Evolutionary conservation across 2,888 invertebrate genomes (phyloP), one percentile per base, ranked within the genome.

Genomic region (Spialia ferax): DNA sequence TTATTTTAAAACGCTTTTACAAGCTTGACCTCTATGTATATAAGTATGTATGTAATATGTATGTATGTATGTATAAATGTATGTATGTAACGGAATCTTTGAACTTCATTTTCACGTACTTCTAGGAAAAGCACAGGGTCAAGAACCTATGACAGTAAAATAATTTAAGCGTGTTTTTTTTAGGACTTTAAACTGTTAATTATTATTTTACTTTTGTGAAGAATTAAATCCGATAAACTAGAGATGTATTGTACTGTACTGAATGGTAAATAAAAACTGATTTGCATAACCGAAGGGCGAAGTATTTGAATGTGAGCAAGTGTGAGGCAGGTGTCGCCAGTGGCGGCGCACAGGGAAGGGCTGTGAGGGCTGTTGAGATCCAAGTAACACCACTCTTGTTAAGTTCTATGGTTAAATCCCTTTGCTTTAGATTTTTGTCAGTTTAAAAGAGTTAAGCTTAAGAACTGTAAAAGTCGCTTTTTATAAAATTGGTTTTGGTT

Each of bases 241-340:
- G 26, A 26, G 4, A 10, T n/a, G n/a, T n/a, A n/a, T n/a, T n/a
- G 38, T 6, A 7, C 13, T 4, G 38, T 32, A 32, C 6, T 7
- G 2, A 45, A 13, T n/a, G 15, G 10, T 10, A 32, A 55, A 18
- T 32, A 32, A 4, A 29, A 32, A 2, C 32, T 20, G 32, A 32
- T 48, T 61, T 61, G 23, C 48, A 48, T 55, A 15, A 18, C 18
- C 26, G 48, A 11, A 48, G 60, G 60, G 60, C 11, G 22, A 20
- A 11, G 10, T 13, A 18, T 50, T 32, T 62, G 35, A 35, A 52
- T 62, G 13, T n/a, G 18, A 26, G 60, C 60, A 35, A 52, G 62
- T 62, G 62, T 62, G 52, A 8, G 62, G 54, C 38, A 54, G 62
- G 62, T 62, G 48, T 48, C 61, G 62, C 52, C 52, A 62, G 62